Percentiles rank a stretch among this genome's conserved stretches.
Conservation (phyloP, 2,888 invertebrate species). For the Toxonevra muliebris region DNA sequence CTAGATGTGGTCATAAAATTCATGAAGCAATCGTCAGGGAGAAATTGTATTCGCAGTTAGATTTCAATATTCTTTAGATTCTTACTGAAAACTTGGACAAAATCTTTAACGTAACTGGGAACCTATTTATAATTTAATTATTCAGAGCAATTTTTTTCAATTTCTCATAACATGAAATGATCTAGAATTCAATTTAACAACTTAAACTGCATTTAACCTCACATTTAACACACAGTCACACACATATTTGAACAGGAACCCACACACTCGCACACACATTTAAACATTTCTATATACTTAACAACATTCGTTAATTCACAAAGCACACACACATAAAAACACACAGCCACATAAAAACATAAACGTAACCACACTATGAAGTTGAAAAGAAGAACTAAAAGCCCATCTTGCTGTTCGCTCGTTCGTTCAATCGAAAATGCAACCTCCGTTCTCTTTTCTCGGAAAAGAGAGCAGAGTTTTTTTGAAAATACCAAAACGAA, state of each 20-base stretch:
- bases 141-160: background rate
- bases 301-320: background rate
- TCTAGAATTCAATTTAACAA: background rate
- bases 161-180: background rate
- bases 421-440: background rate
- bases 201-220: background rate
- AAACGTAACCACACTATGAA: background rate
- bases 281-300: background rate
- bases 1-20: background rate
- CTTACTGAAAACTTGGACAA: background rate
- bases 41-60: background rate
- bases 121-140: background rate
- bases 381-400: background rate
- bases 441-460: background rate
- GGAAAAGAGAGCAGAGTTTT: too few relatives aligned
- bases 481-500: too few relatives aligned
- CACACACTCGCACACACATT: background rate
- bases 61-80: background rate
- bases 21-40: background rate
- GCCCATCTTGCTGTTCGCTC: background rate
- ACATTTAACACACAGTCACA: background rate
- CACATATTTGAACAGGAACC: too few relatives aligned
- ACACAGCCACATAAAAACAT: background rate
- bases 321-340: background rate
- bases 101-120: background rate